Percentiles rank a stretch among this genome's conserved stretches.
phyloP scores from a whole-genome alignment of 2,113 vertebrate genomes.

The Dicentrarchus labrax region DNA sequence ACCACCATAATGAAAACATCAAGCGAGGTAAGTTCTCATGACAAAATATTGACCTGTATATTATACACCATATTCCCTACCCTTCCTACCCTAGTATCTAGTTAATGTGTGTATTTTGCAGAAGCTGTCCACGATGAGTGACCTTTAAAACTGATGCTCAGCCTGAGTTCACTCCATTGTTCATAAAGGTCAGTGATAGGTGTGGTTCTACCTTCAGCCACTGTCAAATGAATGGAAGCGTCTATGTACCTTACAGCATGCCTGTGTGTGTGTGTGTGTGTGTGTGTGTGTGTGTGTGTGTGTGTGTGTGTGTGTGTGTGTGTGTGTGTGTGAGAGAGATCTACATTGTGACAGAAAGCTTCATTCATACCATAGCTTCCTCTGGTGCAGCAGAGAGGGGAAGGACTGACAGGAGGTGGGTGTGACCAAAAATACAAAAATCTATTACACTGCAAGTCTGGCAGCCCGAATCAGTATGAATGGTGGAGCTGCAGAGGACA shows the following conservation, averaged over 20 bases:
- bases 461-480: conserved; percentile 63
- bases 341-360: conserved; percentile 10
- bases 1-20: not conserved
- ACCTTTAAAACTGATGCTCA: not conserved
- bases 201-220: not conserved
- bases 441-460: conserved; percentile 48
- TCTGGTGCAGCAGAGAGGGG: conserved; percentile 38
- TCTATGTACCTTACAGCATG: not conserved
- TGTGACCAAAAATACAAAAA: conserved; percentile 69
- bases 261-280: not conserved
- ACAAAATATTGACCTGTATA: not conserved
- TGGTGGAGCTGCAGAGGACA: conserved; percentile 52
- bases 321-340: not conserved
- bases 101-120: not conserved
- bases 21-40: not conserved
- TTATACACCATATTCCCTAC: not conserved
- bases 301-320: not conserved
- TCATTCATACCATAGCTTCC: conserved; percentile 56
- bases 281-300: not conserved
- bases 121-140: not conserved
- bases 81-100: not conserved
- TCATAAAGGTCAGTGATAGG: not conserved
- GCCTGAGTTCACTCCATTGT: conserved; percentile 9
- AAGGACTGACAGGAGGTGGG: conserved; percentile 61
- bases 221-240: not conserved